These are phyloP conservation scores for Brachyistius frenatus DNA, from an alignment of 2,113 vertebrate species.

Conservation along the genomic window DNA sequence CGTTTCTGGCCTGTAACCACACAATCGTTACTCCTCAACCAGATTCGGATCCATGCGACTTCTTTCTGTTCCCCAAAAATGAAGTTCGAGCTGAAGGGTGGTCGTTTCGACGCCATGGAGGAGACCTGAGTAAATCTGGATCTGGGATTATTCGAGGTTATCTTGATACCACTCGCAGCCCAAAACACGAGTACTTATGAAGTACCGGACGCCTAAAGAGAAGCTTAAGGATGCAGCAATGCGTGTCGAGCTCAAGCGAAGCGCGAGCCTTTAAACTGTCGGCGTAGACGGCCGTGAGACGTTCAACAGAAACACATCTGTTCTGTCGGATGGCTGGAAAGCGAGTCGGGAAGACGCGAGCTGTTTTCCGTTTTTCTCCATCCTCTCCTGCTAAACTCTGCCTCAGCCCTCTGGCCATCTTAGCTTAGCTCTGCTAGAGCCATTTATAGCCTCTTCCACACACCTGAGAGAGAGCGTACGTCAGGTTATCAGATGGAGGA, in stretches of 20 bases:
- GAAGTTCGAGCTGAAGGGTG: too few relatives aligned
- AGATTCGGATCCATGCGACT: too few relatives aligned
- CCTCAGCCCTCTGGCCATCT: not conserved
- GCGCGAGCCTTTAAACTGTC: not conserved
- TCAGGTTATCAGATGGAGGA: slow-evolving; percentile 2
- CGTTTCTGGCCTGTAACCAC: too few relatives aligned
- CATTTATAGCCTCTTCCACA: slow-evolving; percentile 15
- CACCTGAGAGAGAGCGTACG: slow-evolving; percentile 2
- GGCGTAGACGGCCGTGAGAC: not conserved
- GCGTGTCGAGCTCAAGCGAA: not conserved
- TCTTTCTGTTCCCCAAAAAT: too few relatives aligned
- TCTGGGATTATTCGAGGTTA: not conserved
- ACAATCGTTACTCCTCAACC: too few relatives aligned
- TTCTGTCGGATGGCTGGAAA: not conserved
- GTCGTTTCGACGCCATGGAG: too few relatives aligned
- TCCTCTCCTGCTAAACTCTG: not conserved
- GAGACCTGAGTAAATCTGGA: too few relatives aligned
- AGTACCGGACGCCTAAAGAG: too few relatives aligned
- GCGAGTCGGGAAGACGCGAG: too few relatives aligned
- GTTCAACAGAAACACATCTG: not conserved
- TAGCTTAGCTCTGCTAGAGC: slow-evolving; percentile 28
- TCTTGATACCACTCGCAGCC: not conserved
- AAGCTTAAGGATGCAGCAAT: not conserved
- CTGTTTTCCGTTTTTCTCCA: not conserved
- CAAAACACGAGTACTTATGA: too few relatives aligned